Conservation (phyloP, 2,113 vertebrate species). For the Rhinoderma darwinii region DNA sequence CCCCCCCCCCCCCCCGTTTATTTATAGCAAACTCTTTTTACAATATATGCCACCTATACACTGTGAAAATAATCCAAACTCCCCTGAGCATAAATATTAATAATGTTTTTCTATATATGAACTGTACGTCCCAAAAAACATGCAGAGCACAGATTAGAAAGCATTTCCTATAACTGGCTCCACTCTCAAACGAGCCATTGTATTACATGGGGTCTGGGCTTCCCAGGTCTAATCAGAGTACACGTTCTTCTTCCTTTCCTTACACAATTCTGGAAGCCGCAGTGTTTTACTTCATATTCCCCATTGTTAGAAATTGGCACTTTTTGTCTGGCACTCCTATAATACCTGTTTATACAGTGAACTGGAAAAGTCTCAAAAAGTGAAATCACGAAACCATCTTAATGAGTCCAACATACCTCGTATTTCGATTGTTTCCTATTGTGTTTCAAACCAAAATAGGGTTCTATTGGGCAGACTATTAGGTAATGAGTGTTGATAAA, state of each 20-base stretch:
- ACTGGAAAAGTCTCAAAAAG: slow-evolving; percentile 19
- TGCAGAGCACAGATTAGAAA: not conserved
- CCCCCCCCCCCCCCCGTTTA: not conserved
- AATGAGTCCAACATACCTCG: too few species aligned
- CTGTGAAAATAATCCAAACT: not conserved
- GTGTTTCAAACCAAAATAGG: not conserved
- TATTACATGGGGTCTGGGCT: not conserved
- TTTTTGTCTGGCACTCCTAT: slow-evolving; percentile 29
- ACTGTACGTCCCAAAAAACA: not conserved
- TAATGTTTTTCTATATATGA: not conserved
- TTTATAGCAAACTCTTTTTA: not conserved
- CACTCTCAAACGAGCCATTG: slow-evolving; percentile 26
- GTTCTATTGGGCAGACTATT: not conserved
- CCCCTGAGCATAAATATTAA: not conserved
- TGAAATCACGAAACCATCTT: not conserved
- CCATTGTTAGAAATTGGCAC: slow-evolving; percentile 29
- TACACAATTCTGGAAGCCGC: slow-evolving; percentile 32
- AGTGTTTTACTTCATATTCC: slow-evolving; percentile 16
- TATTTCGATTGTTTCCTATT: not conserved
- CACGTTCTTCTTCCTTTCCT: slow-evolving; percentile 30
- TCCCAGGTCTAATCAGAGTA: slow-evolving; percentile 25
- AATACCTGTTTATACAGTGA: slow-evolving; percentile 16
- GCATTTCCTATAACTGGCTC: not conserved
- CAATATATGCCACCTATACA: not conserved
- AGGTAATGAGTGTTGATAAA: not conserved